Percentiles rank a stretch among this genome's conserved stretches.
Evolutionary conservation across 2,888 invertebrate genomes (phyloP).

Genomic region (Agrenia bidenticulata): DNA sequence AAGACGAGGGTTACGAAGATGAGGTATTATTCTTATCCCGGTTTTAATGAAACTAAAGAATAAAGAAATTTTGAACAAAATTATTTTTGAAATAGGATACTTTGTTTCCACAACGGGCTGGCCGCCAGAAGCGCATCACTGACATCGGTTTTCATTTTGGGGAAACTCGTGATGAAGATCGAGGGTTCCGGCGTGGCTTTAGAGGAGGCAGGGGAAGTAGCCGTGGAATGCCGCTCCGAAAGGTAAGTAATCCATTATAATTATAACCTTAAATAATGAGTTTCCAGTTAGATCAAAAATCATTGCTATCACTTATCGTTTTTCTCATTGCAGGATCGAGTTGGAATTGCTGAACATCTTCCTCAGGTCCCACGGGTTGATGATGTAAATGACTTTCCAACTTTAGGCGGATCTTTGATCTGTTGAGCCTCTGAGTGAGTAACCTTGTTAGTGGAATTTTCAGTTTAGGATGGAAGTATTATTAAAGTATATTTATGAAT

Average conservation of each 20-base stretch:
- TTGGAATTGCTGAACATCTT: neutral
- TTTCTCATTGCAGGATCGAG: neutral
- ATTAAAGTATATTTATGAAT: too few species aligned
- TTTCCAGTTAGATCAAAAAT: too few species aligned
- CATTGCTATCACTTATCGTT: too few species aligned
- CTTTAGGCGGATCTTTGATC: constrained; percentile 2
- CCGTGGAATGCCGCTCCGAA: neutral
- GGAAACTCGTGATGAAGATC: constrained; percentile 62
- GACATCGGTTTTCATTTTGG: constrained; percentile 83
- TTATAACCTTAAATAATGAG: too few species aligned
- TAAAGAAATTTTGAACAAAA: neutral
- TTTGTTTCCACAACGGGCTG: constrained; percentile 71
- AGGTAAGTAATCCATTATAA: neutral
- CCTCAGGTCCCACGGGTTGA: constrained; percentile 25
- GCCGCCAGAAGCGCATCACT: constrained; percentile 78
- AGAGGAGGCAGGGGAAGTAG: constrained; percentile 59
- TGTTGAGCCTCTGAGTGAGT: too few species aligned
- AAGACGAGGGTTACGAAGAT: constrained; percentile 65
- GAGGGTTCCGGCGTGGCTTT: constrained; percentile 56
- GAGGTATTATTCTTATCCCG: constrained; percentile 59
- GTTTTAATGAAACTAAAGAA: too few species aligned
- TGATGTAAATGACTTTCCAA: constrained; percentile 32
- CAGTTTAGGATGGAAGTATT: too few species aligned
- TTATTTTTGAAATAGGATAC: constrained; percentile 4
- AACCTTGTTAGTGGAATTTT: too few species aligned